Conservation (phyloP, 2,113 vertebrate genomes). For the Gymnogyps californianus region DNA sequence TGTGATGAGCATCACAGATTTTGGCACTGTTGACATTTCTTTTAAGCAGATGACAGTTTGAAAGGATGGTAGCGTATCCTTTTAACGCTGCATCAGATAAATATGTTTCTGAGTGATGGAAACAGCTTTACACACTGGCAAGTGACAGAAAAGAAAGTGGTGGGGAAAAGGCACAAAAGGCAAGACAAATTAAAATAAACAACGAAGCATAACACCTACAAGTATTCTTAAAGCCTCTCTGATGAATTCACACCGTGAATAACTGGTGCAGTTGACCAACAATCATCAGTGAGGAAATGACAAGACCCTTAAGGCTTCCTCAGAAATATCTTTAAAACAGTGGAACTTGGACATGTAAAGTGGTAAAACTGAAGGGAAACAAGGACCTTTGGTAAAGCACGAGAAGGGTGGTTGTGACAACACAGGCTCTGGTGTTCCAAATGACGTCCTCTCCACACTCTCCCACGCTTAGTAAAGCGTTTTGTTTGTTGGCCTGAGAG, state of each 20-base stretch:
- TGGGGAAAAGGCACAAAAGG: background rate
- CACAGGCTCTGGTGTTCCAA: background rate
- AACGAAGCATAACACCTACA: background rate
- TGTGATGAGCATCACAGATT: constrained; percentile 3
- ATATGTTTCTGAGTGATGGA: background rate
- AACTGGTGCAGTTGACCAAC: background rate
- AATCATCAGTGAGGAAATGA: background rate
- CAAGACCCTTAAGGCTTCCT: background rate
- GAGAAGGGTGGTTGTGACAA: background rate
- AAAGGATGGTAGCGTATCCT: background rate
- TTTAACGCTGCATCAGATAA: constrained; percentile 15
- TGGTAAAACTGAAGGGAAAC: background rate
- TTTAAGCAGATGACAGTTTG: constrained; percentile 49
- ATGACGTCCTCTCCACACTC: background rate
- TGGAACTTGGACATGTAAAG: background rate
- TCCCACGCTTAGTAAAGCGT: fast-evolving
- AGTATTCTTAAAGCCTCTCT: background rate
- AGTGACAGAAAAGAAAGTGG: background rate
- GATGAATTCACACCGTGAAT: background rate
- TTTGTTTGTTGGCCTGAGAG: background rate
- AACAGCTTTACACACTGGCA: background rate
- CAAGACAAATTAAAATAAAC: background rate
- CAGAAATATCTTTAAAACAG: background rate
- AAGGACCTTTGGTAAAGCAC: background rate
- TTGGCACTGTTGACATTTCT: constrained; percentile 52